Evolutionary conservation across 1,140 invertebrate species (phyloP).

Genomic region (Drosophila lowei): DNA sequence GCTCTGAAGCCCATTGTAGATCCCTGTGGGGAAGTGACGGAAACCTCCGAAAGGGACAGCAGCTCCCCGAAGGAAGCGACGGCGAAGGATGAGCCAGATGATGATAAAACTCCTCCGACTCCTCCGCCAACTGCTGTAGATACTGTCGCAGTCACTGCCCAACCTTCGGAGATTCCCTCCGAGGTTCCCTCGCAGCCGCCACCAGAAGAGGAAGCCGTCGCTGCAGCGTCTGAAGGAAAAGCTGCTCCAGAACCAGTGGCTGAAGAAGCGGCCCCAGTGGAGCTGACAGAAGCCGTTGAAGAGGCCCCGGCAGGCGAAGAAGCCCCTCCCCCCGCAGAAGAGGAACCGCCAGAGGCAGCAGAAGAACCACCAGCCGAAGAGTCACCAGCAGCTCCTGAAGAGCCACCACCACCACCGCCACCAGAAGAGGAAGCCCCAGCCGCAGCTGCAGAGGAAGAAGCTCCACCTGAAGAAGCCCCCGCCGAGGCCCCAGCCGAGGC

Average conservation of each 20-base stretch:
- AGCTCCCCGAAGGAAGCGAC: background rate
- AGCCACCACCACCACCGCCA: background rate
- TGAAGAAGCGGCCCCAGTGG: background rate
- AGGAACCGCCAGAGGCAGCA: background rate
- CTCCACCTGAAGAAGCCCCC: constrained; percentile 1
- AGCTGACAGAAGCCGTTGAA: background rate
- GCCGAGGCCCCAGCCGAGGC: constrained; percentile 12
- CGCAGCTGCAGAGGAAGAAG: constrained; percentile 4
- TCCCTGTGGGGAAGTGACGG: constrained; percentile 38
- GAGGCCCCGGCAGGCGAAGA: background rate
- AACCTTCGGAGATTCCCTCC: background rate
- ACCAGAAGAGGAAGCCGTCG: background rate
- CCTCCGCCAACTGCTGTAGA: background rate
- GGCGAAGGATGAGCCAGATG: background rate
- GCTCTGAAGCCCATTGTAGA: constrained; percentile 35
- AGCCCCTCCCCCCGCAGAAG: constrained; percentile 1
- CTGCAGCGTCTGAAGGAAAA: constrained; percentile 14
- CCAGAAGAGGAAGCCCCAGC: constrained; percentile 7
- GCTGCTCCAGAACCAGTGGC: constrained; percentile 10
- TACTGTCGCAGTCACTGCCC: background rate
- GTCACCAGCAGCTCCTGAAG: constrained; percentile 12
- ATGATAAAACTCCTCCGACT: background rate
- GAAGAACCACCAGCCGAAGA: background rate
- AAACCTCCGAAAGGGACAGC: background rate
- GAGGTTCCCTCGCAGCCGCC: background rate